These are phyloP conservation scores for Eremophila alpestris DNA, from an alignment of 2,797 vertebrate genomes.

Conservation along the genomic window DNA sequence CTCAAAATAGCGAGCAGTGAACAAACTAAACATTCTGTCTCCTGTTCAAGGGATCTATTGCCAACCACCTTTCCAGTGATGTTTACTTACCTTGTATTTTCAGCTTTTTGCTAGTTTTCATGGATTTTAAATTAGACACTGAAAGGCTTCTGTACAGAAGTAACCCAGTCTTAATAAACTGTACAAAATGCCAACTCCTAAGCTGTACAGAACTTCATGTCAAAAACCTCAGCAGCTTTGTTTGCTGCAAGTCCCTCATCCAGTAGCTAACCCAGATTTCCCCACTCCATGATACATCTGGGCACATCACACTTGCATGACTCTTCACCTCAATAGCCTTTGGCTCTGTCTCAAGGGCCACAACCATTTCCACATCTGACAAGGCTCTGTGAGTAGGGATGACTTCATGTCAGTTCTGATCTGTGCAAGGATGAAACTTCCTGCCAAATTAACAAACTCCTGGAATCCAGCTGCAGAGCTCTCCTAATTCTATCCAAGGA, in stretches of 20 bases:
- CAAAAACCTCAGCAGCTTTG: background rate
- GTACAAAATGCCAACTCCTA: background rate
- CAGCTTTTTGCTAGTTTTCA: background rate
- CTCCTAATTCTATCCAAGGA: background rate
- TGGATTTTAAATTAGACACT: background rate
- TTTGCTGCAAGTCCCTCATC: background rate
- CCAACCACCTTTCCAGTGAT: background rate
- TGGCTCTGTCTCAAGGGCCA: background rate
- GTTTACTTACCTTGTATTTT: background rate
- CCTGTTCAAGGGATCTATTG: background rate
- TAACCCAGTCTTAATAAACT: background rate
- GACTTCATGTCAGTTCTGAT: background rate
- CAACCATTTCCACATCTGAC: background rate
- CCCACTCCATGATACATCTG: background rate
- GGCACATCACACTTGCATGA: background rate
- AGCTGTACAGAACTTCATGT: background rate
- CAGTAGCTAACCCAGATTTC: background rate
- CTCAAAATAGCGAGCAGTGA: background rate
- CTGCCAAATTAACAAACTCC: background rate
- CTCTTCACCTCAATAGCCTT: background rate
- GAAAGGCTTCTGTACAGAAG: background rate
- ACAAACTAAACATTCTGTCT: background rate
- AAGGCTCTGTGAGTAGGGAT: rapidly evolving
- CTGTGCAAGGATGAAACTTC: background rate
- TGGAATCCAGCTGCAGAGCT: background rate